Evolutionary conservation across 1,140 invertebrate genomes (phyloP).

Genomic region (Diploscapter pachys): DNA sequence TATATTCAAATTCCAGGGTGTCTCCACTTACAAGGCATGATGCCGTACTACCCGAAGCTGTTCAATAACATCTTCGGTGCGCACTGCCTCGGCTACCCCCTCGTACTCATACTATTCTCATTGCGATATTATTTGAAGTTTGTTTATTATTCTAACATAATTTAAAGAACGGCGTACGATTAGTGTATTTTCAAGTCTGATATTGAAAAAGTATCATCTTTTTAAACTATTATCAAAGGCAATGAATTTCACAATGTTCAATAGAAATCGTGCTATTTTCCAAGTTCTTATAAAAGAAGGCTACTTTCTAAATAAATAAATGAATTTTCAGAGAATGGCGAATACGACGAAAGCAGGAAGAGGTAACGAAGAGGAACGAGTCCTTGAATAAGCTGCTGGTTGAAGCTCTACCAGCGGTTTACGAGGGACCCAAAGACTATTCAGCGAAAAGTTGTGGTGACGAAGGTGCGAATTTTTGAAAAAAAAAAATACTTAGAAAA

Average conservation of each 20-base stretch:
- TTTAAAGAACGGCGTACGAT: too few relatives aligned
- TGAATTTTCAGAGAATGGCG: slow-evolving; percentile 42
- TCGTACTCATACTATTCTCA: slow-evolving; percentile 58
- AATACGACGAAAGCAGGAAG: slow-evolving; percentile 37
- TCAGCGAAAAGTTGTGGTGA: neutral
- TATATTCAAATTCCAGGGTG: slow-evolving; percentile 56
- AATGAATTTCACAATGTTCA: slow-evolving; percentile 1
- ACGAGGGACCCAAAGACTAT: slow-evolving; percentile 39
- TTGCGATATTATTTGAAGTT: slow-evolving; percentile 25
- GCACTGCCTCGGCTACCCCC: slow-evolving; percentile 95
- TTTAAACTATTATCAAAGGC: too few relatives aligned
- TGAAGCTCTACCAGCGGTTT: slow-evolving; percentile 44
- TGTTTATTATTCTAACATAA: neutral
- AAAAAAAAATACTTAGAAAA: too few relatives aligned
- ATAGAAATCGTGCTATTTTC: slow-evolving; percentile 6
- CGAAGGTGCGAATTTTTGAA: too few relatives aligned
- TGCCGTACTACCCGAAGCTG: slow-evolving; percentile 83
- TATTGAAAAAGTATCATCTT: slow-evolving; percentile 6
- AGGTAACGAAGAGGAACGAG: slow-evolving; percentile 45
- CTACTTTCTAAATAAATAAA: slow-evolving; percentile 5
- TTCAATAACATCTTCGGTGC: slow-evolving; percentile 95
- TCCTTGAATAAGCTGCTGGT: slow-evolving; percentile 43
- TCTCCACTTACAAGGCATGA: slow-evolving; percentile 79
- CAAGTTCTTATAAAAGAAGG: slow-evolving; percentile 2
- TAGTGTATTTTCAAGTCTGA: too few relatives aligned